Base-by-base conservation (phyloP, 2,888 invertebrate genomes). In the Diarsia rubi region DNA sequence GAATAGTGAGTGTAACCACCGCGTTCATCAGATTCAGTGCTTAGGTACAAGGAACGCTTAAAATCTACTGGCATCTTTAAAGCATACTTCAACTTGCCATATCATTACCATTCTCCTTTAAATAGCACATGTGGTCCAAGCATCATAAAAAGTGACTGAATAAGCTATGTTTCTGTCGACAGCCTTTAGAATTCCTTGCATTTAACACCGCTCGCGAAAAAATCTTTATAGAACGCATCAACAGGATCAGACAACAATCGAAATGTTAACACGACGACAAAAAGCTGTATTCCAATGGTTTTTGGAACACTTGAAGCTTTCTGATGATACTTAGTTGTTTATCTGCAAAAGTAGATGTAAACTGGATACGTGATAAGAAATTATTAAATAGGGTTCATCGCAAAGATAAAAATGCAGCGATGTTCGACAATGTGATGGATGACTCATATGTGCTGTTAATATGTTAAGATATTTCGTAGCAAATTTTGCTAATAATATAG, bases 231-330 rank as follows among this genome's bases (percentile, higher is more conserved):
- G 85, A 88, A 88, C 88, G 85, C 80, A 89, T 92, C 91, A 78
- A 90, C 89, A 87, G 90, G 87, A 88, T 90, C 90, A 89, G 93
- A 94, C 93, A 94, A 95, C 94, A 95, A 95, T 95, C 95, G 94
- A 93, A 94, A 93, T 93, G 92, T 92, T 92, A 93, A 93, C 92
- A 93, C 89, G 85, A 89, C 82, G 89, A 91, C 84, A 94, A 93
- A 90, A 91, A 90, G 73, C 77, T 79, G 85, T 88, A 82, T 88
- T 82, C 64, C 75, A 69, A 77, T 85, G 68, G 71, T 65, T 69
- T 74, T 85, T 85, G 52, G 63, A 69, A 82, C 88, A 83, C 79
- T 82, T 75, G 79, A 73, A 78, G 73, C 73, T 73, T 78, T 83
- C 24, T 62, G 63, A 71, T 69, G 45, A 81, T 76, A 65, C 54